A percentile compares a stretch with the other conserved stretches of the same genome.
phyloP scores from a whole-genome alignment of 2,888 invertebrate genomes.

The Tethea ocularis region DNA sequence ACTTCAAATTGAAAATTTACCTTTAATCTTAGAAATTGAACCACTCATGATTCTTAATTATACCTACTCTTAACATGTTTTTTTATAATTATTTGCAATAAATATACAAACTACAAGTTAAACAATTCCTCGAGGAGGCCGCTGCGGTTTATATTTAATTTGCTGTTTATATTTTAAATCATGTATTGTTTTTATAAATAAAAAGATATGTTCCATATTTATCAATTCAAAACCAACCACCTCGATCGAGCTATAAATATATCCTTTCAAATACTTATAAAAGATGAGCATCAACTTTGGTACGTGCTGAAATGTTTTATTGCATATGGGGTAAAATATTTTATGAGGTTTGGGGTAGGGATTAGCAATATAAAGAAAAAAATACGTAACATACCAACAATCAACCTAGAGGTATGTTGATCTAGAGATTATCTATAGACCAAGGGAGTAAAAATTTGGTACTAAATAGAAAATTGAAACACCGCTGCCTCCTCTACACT shows the following conservation, averaged over 20 bases:
- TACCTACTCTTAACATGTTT: too few relatives aligned
- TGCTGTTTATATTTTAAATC: background rate
- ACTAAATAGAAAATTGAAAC: background rate
- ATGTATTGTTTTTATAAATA: background rate
- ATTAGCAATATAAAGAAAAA: conserved; percentile 24
- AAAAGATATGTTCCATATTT: background rate
- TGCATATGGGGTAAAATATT: conserved; percentile 21
- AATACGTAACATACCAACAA: background rate
- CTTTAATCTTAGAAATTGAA: too few relatives aligned
- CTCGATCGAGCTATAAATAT: background rate
- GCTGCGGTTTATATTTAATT: background rate
- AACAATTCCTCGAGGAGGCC: too few relatives aligned
- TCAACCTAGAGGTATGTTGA: background rate
- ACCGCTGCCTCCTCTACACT: background rate
- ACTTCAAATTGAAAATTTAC: background rate
- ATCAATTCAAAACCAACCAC: background rate
- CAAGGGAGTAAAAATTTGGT: background rate
- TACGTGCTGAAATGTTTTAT: conserved; percentile 26
- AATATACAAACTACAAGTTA: too few relatives aligned
- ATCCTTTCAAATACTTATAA: conserved; percentile 21
- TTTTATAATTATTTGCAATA: too few relatives aligned
- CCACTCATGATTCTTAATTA: too few relatives aligned
- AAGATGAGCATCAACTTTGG: conserved; percentile 19
- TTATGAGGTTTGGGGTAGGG: conserved; percentile 24
- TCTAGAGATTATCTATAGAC: background rate